Evolutionary conservation across 2,888 invertebrate genomes (phyloP).

Genomic region (Caenorhabditis sp.): DNA sequence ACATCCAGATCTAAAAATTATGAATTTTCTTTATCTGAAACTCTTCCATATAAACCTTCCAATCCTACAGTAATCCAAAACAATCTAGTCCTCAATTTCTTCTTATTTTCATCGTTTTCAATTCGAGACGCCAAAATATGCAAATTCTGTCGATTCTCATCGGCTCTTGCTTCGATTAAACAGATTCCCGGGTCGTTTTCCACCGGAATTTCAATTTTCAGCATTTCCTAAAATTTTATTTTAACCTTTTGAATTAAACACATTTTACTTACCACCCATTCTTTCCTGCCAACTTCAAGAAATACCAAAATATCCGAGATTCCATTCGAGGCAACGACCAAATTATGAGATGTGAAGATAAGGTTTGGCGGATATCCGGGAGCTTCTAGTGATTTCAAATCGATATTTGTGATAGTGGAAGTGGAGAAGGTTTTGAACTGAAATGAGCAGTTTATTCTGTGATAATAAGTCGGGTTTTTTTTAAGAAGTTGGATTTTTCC

Average conservation of each 20-base stretch:
- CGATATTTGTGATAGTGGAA: not conserved
- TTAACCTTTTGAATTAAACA: no score
- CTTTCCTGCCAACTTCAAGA: not conserved
- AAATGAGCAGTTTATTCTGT: no score
- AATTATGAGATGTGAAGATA: conserved; percentile 8
- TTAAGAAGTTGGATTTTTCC: no score
- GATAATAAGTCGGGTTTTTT: no score
- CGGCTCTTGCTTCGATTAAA: conserved; percentile 20
- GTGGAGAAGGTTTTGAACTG: not conserved
- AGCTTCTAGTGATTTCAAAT: not conserved
- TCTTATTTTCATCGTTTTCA: conserved; percentile 1
- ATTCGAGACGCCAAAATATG: conserved; percentile 13
- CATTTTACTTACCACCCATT: not conserved
- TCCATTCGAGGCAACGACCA: conserved; percentile 22
- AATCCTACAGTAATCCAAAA: conserved; percentile 17
- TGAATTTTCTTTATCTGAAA: no score
- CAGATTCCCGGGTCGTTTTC: not conserved
- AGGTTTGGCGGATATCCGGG: conserved; percentile 13
- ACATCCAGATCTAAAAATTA: conserved; percentile 11
- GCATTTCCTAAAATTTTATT: conserved; percentile 5
- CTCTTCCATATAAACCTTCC: no score
- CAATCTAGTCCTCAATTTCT: conserved; percentile 5
- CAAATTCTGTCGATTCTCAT: conserved; percentile 8
- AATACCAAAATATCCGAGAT: conserved; percentile 14
- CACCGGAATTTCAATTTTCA: not conserved